Evolutionary conservation across 2,113 vertebrate genomes (phyloP).

Genomic region (Podocnemis expansa): DNA sequence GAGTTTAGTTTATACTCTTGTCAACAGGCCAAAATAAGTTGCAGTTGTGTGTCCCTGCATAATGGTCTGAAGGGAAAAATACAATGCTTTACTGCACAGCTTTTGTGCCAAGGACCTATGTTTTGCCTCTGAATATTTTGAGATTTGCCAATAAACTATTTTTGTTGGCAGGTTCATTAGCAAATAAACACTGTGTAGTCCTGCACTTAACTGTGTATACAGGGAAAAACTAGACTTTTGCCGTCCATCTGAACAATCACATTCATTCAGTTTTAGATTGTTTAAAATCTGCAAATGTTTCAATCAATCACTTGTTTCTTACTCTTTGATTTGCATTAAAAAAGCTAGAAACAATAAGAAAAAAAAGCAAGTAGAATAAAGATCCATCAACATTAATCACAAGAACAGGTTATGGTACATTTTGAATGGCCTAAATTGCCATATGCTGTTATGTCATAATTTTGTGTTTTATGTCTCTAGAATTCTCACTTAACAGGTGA

Average conservation of each 20-base stretch:
- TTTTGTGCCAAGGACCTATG: constrained; percentile 79
- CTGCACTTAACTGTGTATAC: constrained; percentile 44
- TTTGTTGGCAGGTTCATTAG: constrained; percentile 74
- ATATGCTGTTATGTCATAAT: constrained; percentile 21
- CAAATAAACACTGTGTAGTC: constrained; percentile 39
- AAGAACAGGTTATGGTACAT: neutral
- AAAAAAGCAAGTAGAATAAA: neutral
- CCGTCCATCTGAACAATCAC: constrained; percentile 44
- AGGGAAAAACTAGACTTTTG: constrained; percentile 39
- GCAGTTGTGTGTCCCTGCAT: constrained; percentile 36
- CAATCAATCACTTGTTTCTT: constrained; percentile 15
- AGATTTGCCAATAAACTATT: constrained; percentile 79
- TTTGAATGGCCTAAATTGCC: neutral
- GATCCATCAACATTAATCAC: neutral
- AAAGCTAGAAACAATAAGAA: neutral
- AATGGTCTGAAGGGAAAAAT: constrained; percentile 58
- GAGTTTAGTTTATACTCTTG: constrained; percentile 46
- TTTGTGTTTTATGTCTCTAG: neutral
- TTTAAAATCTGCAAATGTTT: constrained; percentile 41
- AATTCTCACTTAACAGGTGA: neutral
- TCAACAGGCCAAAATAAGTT: constrained; percentile 69
- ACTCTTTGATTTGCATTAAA: constrained; percentile 12
- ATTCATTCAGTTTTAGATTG: constrained; percentile 26
- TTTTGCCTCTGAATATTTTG: constrained; percentile 77
- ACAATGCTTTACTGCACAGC: constrained; percentile 50